phyloP scores from a whole-genome alignment of 2,888 invertebrate species.

The Ochropacha duplaris region DNA sequence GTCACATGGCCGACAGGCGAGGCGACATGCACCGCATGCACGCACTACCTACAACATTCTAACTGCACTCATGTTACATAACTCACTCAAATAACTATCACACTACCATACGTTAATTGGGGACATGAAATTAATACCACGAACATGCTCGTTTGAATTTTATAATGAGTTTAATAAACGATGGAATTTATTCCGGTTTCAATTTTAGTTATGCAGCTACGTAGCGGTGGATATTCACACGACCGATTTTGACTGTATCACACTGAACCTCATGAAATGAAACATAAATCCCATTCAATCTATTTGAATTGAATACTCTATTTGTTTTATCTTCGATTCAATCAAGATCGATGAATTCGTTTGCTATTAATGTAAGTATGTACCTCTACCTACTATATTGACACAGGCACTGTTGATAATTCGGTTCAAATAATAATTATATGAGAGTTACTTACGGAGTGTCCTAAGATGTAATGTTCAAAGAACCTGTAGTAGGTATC shows the following conservation, averaged over 20 bases:
- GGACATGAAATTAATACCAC: conserved; percentile 41
- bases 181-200: conserved; percentile 41
- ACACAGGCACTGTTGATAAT: not conserved
- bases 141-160: conserved; percentile 30
- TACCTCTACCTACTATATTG: not conserved
- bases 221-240: conserved; percentile 16
- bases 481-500: too few relatives aligned
- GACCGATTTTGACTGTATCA: conserved; percentile 44
- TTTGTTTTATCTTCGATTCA: conserved; percentile 75
- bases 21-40: too few relatives aligned
- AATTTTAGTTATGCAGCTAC: conserved; percentile 26
- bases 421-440: not conserved
- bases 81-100: conserved; percentile 7
- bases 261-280: conserved; percentile 64
- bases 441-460: too few relatives aligned
- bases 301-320: conserved; percentile 77
- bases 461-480: not conserved
- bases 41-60: conserved; percentile 33
- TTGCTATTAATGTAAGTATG: conserved; percentile 40
- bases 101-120: conserved; percentile 41
- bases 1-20: conserved; percentile 63
- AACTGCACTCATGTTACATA: conserved; percentile 11
- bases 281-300: conserved; percentile 78
- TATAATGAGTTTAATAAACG: conserved; percentile 43
- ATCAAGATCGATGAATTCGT: conserved; percentile 56